A percentile compares a stretch with the other conserved stretches of the same genome.
Conservation (phyloP, 1,140 invertebrate species). For the Hirudo medicinalis region DNA sequence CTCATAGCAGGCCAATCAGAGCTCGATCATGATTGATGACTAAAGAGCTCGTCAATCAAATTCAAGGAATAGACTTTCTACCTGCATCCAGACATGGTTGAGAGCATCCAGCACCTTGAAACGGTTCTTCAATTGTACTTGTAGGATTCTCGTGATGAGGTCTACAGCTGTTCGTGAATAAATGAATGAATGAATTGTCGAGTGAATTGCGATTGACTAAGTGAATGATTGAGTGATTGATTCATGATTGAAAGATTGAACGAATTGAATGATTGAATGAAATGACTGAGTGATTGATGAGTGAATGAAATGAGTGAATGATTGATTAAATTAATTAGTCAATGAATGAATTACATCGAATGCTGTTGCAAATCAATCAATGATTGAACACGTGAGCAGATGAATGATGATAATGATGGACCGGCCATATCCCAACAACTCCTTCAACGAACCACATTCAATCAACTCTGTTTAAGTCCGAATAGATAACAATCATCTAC, state of each 20-base stretch:
- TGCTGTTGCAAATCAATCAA: too few relatives aligned
- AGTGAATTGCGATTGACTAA: too few relatives aligned
- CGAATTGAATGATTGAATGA: not conserved
- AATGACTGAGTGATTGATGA: too few relatives aligned
- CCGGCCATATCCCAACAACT: too few relatives aligned
- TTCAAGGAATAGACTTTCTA: conserved; percentile 32
- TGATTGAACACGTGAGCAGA: too few relatives aligned
- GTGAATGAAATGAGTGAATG: not conserved
- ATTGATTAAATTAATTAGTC: not conserved
- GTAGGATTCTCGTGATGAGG: conserved; percentile 89
- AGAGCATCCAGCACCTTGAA: conserved; percentile 92
- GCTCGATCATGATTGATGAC: too few relatives aligned
- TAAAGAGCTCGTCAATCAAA: not conserved
- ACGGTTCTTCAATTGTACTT: conserved; percentile 93
- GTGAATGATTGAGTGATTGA: not conserved
- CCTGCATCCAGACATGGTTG: conserved; percentile 81
- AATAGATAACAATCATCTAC: too few relatives aligned
- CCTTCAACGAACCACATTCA: too few relatives aligned
- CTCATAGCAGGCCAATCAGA: too few relatives aligned
- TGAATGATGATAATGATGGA: too few relatives aligned
- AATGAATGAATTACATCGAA: too few relatives aligned
- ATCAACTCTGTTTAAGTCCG: too few relatives aligned
- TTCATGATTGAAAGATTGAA: not conserved
- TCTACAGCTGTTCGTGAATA: conserved; percentile 77
- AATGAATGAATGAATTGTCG: conserved; percentile 24